Evolutionary conservation across 2,888 invertebrate genomes (phyloP).

Genomic region (Tenthredo mesomela): DNA sequence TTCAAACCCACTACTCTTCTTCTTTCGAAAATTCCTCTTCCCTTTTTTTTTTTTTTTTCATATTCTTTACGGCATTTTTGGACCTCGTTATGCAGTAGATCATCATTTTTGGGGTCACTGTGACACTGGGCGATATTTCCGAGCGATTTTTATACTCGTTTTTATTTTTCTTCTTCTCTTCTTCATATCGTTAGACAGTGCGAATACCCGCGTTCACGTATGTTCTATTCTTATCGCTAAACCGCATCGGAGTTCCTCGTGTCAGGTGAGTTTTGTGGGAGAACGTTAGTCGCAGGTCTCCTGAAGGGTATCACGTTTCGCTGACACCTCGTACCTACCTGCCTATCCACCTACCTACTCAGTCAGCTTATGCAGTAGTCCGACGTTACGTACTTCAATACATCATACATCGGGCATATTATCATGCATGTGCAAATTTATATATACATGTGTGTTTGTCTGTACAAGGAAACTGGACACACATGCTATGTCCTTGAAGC

Average conservation of each 20-base stretch:
- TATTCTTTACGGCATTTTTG: not conserved
- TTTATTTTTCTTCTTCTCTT: not conserved
- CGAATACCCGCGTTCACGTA: not conserved
- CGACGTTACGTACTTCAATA: slow-evolving; percentile 2
- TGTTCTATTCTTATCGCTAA: slow-evolving; percentile 38
- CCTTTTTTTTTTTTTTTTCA: not conserved
- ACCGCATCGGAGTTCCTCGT: slow-evolving; percentile 54
- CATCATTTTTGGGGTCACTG: not conserved
- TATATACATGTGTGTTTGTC: not conserved
- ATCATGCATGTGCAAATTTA: not conserved
- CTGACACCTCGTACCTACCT: slow-evolving; percentile 63
- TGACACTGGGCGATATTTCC: not conserved
- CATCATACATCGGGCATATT: not conserved
- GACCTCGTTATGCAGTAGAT: not conserved
- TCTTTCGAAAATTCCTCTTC: not conserved
- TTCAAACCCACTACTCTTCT: slow-evolving; percentile 5
- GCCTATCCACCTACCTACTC: not conserved
- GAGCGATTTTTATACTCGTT: not conserved
- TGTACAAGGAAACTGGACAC: not conserved
- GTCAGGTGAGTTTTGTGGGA: slow-evolving; percentile 76
- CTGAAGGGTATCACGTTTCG: slow-evolving; percentile 69
- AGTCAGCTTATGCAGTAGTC: slow-evolving; percentile 15
- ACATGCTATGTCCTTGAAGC: slow-evolving; percentile 19
- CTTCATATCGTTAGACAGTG: not conserved
- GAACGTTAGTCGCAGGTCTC: slow-evolving; percentile 70